Percentiles rank a stretch among this genome's conserved stretches.
Conservation (phyloP, 2,888 invertebrate species). For the Aquatica leii region DNA sequence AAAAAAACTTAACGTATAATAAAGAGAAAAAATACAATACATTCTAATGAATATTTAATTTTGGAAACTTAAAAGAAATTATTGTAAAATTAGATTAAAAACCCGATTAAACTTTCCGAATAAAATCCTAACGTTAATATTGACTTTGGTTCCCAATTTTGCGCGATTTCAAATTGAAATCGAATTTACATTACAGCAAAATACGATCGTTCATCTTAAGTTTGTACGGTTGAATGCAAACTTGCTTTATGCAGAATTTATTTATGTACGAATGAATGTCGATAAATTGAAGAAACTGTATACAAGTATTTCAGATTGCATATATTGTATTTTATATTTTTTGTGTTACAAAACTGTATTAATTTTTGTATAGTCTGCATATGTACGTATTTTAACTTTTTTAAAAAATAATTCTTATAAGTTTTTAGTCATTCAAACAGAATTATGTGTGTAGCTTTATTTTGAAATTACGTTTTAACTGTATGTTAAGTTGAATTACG, state of each 20-base stretch:
- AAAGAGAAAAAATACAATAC: no score
- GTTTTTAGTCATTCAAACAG: no score
- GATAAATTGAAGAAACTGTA: neutral
- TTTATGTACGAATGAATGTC: slow-evolving; percentile 11
- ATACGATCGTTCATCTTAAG: slow-evolving; percentile 23
- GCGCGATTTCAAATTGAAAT: slow-evolving; percentile 20
- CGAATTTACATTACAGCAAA: slow-evolving; percentile 20
- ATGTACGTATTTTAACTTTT: no score
- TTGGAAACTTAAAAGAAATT: neutral
- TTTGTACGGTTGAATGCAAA: slow-evolving; percentile 17
- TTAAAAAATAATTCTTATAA: no score
- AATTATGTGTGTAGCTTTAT: no score
- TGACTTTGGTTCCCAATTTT: slow-evolving; percentile 18
- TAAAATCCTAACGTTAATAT: slow-evolving; percentile 12
- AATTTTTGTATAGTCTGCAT: no score
- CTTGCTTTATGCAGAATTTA: slow-evolving; percentile 20
- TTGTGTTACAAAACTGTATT: no score
- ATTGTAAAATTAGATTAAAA: slow-evolving; percentile 17
- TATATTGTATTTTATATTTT: no score
- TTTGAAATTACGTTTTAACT: no score
- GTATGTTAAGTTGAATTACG: no score
- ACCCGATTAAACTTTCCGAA: slow-evolving; percentile 18
- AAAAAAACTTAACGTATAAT: no score
- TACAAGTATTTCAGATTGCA: neutral
- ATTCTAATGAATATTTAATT: no score